Evolutionary conservation across 2,888 invertebrate species (phyloP).

Genomic region (Polymixis lichenea): DNA sequence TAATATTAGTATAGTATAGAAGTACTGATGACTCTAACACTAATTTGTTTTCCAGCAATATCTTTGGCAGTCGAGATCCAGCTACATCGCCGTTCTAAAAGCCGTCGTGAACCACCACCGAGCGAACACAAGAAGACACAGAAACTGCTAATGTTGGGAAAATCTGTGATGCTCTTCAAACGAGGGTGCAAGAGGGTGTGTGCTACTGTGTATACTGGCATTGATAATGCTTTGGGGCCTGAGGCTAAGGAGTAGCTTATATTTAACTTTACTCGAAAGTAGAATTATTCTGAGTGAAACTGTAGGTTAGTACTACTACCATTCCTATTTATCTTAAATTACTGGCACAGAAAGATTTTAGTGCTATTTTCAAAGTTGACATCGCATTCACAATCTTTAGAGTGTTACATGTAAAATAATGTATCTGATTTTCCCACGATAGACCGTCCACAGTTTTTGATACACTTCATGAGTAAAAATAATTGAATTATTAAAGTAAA

Average conservation of each 20-base stretch:
- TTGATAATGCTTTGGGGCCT: conserved; percentile 81
- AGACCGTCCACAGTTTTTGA: background rate
- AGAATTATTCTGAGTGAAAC: too few species aligned
- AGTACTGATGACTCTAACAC: background rate
- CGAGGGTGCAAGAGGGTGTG: conserved; percentile 66
- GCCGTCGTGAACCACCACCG: conserved; percentile 50
- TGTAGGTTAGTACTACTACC: too few species aligned
- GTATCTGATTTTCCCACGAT: background rate
- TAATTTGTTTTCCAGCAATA: conserved; percentile 71
- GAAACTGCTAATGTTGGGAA: conserved; percentile 58
- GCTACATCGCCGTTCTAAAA: conserved; percentile 74
- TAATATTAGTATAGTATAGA: too few species aligned
- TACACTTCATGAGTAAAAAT: background rate
- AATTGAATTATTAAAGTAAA: background rate
- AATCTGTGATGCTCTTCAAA: conserved; percentile 62
- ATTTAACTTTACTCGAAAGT: too few species aligned
- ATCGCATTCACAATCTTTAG: background rate
- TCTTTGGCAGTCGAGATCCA: conserved; percentile 79
- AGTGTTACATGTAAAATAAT: background rate
- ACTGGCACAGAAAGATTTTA: background rate
- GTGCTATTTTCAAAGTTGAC: background rate
- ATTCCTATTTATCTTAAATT: background rate
- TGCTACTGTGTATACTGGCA: conserved; percentile 62
- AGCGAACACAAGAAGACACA: conserved; percentile 61
- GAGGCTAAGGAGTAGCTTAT: conserved; percentile 42